Percentiles rank a stretch among this genome's conserved stretches.
phyloP scores from a whole-genome alignment of 64 coral and sea anemone genomes.

The Porites lutea region DNA sequence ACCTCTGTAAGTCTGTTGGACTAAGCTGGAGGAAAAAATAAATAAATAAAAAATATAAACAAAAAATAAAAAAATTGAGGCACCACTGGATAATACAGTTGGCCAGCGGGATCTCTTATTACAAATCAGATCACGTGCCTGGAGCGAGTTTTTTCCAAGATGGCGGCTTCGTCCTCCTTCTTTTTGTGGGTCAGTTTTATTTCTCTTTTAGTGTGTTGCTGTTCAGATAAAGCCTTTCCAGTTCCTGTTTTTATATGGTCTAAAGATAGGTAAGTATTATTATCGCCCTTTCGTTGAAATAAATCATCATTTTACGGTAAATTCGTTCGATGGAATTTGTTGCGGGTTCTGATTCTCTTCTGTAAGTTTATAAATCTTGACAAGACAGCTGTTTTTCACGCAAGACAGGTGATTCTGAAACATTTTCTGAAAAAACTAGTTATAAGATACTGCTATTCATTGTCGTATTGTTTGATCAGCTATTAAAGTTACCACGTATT shows the following conservation, averaged over 20 bases:
- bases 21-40: too few species aligned
- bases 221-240: constrained; percentile 23
- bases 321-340: constrained; percentile 1
- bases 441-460: not conserved
- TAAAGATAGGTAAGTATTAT: constrained; percentile 75
- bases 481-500: not conserved
- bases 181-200: constrained; percentile 9
- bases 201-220: constrained; percentile 50
- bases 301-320: not conserved
- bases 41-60: too few species aligned
- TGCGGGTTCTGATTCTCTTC: not conserved
- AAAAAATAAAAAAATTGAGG: too few species aligned
- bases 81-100: not conserved
- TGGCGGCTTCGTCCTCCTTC: constrained; percentile 60
- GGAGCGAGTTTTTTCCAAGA: constrained; percentile 62
- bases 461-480: not conserved
- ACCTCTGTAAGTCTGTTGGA: too few species aligned
- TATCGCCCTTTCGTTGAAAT: not conserved
- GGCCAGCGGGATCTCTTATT: constrained; percentile 25
- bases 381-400: not conserved
- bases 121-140: constrained; percentile 74
- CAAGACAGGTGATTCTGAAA: not conserved
- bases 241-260: constrained; percentile 94
- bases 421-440: not conserved
- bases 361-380: not conserved